A percentile compares a stretch with the other conserved stretches of the same genome.
These are phyloP conservation scores for Cryptosula pallasiana DNA, from an alignment of 2,888 invertebrate species.

Conservation along the genomic window DNA sequence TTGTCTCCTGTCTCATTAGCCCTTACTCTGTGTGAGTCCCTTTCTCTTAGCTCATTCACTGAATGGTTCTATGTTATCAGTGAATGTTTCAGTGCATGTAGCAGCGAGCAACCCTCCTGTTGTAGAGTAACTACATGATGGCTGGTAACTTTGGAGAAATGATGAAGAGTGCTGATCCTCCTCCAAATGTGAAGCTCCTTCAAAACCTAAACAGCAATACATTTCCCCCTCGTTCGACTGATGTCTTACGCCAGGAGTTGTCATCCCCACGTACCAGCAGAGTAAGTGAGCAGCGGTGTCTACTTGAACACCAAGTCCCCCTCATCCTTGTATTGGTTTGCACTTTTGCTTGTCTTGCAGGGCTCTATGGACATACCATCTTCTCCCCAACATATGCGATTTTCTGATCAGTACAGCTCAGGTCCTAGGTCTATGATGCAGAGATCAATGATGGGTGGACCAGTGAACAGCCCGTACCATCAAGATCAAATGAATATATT, in stretches of 20 bases:
- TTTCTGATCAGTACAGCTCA: constrained; percentile 1
- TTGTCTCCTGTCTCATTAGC: no score
- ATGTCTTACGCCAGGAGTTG: neutral
- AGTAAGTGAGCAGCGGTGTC: no score
- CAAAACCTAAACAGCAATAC: neutral
- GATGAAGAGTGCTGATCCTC: constrained; percentile 15
- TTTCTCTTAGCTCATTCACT: no score
- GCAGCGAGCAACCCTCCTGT: no score
- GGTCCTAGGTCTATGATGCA: neutral
- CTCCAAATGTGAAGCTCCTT: constrained; percentile 1
- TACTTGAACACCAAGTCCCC: no score
- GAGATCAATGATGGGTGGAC: neutral
- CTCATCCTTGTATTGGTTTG: no score
- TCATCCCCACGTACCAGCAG: neutral
- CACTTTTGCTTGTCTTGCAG: no score
- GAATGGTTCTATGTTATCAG: no score
- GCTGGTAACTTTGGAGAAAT: constrained; percentile 2
- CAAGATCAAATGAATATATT: neutral
- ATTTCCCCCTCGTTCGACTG: neutral
- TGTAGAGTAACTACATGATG: neutral
- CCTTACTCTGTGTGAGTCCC: no score
- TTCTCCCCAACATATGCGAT: constrained; percentile 17
- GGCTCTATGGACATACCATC: neutral
- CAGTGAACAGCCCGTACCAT: neutral
- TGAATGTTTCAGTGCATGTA: no score